Base-by-base conservation (phyloP, 1,140 invertebrate genomes). In the Cyclina sinensis region DNA sequence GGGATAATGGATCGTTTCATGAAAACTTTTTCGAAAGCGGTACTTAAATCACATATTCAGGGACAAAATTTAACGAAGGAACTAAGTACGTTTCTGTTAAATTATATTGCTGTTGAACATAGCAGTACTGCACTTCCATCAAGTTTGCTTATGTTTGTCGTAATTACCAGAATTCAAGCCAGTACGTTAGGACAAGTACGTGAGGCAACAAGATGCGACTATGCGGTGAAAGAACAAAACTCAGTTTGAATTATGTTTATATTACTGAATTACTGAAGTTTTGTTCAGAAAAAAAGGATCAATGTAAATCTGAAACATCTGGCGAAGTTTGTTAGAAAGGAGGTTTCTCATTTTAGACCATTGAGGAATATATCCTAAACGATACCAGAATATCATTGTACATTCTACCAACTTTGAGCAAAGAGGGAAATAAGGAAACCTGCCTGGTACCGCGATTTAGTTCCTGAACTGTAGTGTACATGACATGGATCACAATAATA, bases 21-120 rank as follows among this genome's bases (percentile, higher is more conserved):
- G 68, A 89, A 89, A 35, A 91, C 89, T 12, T 14, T 92, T 14
- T 82, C 78, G 9, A 92, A 92, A 80, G 74, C 91, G 14, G 80
- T 91, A 27, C 90, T 79, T 35, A 68, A 81, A n/a, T 90, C 91
- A 35, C 18, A 79, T 51, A 35, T 39, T 21, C 30, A 73, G 35
- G 68, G 68, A 73, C 57, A 27, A 27, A 62, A 62, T n/a, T 62
- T 62, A 62, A 62, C 9, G n/a, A 62, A 27, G n/a, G 57, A 62
- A 62, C 27, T 62, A 5, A 62, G n/a, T 62, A 62, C 27, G 57
- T 62, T 62, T 18, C 57, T 62, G 5, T 12, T 62, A n/a, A 62
- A 62, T 27, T 62, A 62, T 62, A 9, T 9, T 62, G 9, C 57
- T 9, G 57, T 62, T 27, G 9, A 9, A 62, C 57, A 62, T 27